Conservation (phyloP, 2,888 invertebrate genomes). For the Caenorhabditis parvicauda region DNA sequence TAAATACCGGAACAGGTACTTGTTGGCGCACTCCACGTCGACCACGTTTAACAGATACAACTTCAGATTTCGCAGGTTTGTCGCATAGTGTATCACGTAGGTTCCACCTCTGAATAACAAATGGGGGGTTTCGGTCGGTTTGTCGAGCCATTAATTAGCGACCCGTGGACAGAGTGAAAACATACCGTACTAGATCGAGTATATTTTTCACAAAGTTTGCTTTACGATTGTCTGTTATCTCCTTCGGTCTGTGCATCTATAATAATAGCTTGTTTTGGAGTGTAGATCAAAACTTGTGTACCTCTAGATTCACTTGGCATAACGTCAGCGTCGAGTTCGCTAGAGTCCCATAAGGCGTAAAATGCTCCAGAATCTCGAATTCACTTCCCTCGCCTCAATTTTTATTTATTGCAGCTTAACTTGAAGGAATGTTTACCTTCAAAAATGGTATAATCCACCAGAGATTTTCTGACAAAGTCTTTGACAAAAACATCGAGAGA, state of each 20-base stretch:
- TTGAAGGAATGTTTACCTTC: slow-evolving; percentile 11
- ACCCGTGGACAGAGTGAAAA: no score
- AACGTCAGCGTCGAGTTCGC: slow-evolving; percentile 19
- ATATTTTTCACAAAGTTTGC: slow-evolving; percentile 7
- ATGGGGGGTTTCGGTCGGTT: slow-evolving; percentile 2
- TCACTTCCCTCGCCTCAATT: slow-evolving; percentile 6
- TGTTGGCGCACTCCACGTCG: slow-evolving; percentile 15
- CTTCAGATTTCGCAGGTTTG: slow-evolving; percentile 12
- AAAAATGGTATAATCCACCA: slow-evolving; percentile 17
- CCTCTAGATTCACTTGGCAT: slow-evolving; percentile 24
- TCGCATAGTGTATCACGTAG: slow-evolving; percentile 10
- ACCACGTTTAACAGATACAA: slow-evolving; percentile 23
- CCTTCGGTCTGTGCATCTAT: slow-evolving; percentile 13
- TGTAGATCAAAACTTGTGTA: not conserved
- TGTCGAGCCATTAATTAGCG: no score
- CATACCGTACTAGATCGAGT: not conserved
- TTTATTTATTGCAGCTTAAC: not conserved
- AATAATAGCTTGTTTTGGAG: not conserved
- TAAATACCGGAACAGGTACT: no score
- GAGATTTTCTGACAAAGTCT: slow-evolving; percentile 12
- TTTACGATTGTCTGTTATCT: slow-evolving; percentile 9
- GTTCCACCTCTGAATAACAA: slow-evolving; percentile 13
- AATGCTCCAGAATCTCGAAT: slow-evolving; percentile 21
- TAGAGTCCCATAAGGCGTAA: slow-evolving; percentile 13
- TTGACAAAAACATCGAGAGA: slow-evolving; percentile 18